Base-by-base conservation (phyloP, 2,888 invertebrate genomes). In the Cantharis rustica region DNA sequence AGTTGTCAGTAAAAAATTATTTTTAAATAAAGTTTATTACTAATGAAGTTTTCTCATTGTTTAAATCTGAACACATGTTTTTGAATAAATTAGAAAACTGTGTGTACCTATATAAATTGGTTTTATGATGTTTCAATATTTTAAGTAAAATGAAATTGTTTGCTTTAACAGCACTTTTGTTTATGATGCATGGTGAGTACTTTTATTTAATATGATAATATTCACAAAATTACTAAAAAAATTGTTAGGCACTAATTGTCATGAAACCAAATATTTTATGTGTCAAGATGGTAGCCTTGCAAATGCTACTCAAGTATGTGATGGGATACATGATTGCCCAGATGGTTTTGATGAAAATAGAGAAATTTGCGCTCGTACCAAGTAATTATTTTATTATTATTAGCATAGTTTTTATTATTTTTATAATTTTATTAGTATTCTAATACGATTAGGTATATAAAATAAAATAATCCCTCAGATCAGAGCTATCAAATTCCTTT, bases 311-410 rank as follows among this genome's bases (percentile, higher is more conserved):
- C 63, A 78, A 15, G 76, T 84, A 5, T 84, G 84, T 64, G 78
- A 84, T 75, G 84, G 84, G 9, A 69, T 81, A 61, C 71, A 76
- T 26, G 86, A 88, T 47, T 89, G 89, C 69, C 86, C 86, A 2
- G 88, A 88, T 76, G 86, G 84, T 0, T 88, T 88, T 0, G 88
- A 88, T 15, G 88, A 89, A 79, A 80, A 84, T 0, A 84, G 84
- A 11, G 86, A 86, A 23, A 83, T 87, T 0, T 89, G 89, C 81
- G 77, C 79, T 66, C 81, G 81, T 73, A 71, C 79, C 16, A 78
- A 80, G 83, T 83, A 81, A 20, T 20, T 20, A 20, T 20, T 20
- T 20, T 20, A 20, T 20, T 20, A 20, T 20, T n/a, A n/a, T n/a
- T n/a, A n/a, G n/a, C n/a, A n/a, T n/a, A n/a, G n/a, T n/a, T n/a